A percentile compares a stretch with the other conserved stretches of the same genome.
Conservation (phyloP, 1,140 invertebrate genomes). For the Rhyacophila brunnea region DNA sequence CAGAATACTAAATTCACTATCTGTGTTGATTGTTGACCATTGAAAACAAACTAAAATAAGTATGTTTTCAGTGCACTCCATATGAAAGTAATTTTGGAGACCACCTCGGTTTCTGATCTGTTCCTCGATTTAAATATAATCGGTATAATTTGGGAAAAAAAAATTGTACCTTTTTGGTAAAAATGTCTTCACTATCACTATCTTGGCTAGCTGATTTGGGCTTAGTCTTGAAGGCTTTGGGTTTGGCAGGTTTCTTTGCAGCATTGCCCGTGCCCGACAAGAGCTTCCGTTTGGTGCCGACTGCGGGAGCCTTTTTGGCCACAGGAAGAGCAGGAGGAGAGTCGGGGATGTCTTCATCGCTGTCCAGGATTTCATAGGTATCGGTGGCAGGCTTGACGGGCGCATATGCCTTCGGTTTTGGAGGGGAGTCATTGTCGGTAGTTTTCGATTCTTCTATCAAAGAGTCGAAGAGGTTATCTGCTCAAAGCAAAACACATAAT, state of each 20-base stretch:
- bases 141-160: too few species aligned
- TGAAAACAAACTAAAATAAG: too few species aligned
- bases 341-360: conserved; percentile 35
- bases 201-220: conserved; percentile 35
- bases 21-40: too few species aligned
- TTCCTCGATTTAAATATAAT: too few species aligned
- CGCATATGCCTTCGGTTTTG: conserved; percentile 1
- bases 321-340: conserved; percentile 30
- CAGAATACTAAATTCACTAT: too few species aligned
- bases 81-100: too few species aligned
- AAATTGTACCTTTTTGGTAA: conserved; percentile 51
- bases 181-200: conserved; percentile 48
- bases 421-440: neutral
- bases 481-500: too few species aligned
- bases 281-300: conserved; percentile 42
- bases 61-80: too few species aligned
- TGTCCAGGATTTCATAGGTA: conserved; percentile 42
- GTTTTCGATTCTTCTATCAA: conserved; percentile 44
- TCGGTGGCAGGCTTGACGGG: conserved; percentile 35
- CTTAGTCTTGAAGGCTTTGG: conserved; percentile 4
- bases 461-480: conserved; percentile 54
- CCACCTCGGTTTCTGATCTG: too few species aligned
- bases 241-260: conserved; percentile 46
- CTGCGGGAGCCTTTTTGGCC: conserved; percentile 42
- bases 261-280: conserved; percentile 38